These are phyloP conservation scores for Etia nguti DNA, from an alignment of 2,113 vertebrate genomes.

Conservation along the genomic window DNA sequence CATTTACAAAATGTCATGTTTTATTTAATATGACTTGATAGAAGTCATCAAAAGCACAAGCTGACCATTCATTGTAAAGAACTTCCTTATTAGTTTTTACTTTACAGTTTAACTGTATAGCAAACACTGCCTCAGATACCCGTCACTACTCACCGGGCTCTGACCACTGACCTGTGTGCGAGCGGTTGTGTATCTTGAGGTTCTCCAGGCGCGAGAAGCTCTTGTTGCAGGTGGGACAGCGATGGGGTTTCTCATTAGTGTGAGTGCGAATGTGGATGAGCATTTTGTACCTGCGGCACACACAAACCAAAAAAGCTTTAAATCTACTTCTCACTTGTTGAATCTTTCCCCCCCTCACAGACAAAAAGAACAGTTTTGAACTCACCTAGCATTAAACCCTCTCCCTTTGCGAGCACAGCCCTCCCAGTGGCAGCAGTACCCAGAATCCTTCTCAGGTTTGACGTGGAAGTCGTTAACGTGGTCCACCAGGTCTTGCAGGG, in stretches of 20 bases:
- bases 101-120: not conserved
- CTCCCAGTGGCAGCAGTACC: constrained; percentile 98
- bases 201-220: constrained; percentile 98
- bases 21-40: not conserved
- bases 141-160: not conserved
- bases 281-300: constrained; percentile 93
- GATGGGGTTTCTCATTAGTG: constrained; percentile 96
- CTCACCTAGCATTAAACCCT: constrained; percentile 94
- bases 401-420: constrained; percentile 93
- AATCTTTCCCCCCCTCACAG: not conserved
- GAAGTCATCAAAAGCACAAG: not conserved
- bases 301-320: not conserved
- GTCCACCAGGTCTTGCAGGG: constrained; percentile 94
- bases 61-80: not conserved
- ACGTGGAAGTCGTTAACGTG: constrained; percentile 96
- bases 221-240: constrained; percentile 95
- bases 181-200: constrained; percentile 98
- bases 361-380: not conserved
- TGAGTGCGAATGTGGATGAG: constrained; percentile 97
- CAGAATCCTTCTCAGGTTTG: constrained; percentile 93
- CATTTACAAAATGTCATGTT: not conserved
- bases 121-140: not conserved
- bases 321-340: not conserved
- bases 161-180: constrained; percentile 80
- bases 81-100: not conserved